A percentile compares a stretch with the other conserved stretches of the same genome.
Evolutionary conservation across 2,113 vertebrate species (phyloP).

Genomic region (Daphoenositta chrysoptera): DNA sequence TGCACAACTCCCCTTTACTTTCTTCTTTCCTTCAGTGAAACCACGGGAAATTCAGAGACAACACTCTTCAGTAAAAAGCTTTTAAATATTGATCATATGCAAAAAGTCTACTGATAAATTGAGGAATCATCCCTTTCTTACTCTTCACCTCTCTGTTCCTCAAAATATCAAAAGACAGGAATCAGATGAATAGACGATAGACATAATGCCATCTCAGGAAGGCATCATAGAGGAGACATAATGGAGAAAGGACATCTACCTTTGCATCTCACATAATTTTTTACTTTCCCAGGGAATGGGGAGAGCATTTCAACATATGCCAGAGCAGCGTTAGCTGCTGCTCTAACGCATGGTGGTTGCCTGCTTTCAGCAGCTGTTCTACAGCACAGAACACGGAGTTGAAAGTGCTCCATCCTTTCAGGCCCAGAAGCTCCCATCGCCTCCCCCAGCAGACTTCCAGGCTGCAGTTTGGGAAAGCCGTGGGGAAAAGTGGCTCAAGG

Average conservation of each 20-base stretch:
- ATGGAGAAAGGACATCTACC: not conserved
- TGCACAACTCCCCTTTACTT: not conserved
- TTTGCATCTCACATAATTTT: not conserved
- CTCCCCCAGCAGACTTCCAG: conserved; percentile 13
- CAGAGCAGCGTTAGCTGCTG: conserved; percentile 3
- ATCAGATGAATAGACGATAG: not conserved
- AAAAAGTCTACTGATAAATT: not conserved
- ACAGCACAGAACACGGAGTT: conserved; percentile 1
- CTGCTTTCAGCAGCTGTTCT: conserved; percentile 39
- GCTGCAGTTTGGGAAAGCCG: not conserved
- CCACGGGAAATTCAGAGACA: not conserved
- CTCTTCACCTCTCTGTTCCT: not conserved
- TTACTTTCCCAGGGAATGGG: not conserved
- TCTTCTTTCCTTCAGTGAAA: not conserved
- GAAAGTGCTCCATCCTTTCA: conserved; percentile 33
- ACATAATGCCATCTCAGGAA: not conserved
- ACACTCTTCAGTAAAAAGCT: not conserved
- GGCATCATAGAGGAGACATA: not conserved
- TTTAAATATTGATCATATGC: not conserved
- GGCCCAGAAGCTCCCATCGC: conserved; percentile 19
- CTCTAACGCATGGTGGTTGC: not conserved
- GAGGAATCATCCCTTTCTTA: not conserved
- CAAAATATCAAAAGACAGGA: not conserved
- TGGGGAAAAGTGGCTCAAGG: not conserved
- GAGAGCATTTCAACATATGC: not conserved